Percentiles rank a stretch among this genome's conserved stretches.
Evolutionary conservation across 2,888 invertebrate species (phyloP).

Genomic region (Dolomedes plantarius): DNA sequence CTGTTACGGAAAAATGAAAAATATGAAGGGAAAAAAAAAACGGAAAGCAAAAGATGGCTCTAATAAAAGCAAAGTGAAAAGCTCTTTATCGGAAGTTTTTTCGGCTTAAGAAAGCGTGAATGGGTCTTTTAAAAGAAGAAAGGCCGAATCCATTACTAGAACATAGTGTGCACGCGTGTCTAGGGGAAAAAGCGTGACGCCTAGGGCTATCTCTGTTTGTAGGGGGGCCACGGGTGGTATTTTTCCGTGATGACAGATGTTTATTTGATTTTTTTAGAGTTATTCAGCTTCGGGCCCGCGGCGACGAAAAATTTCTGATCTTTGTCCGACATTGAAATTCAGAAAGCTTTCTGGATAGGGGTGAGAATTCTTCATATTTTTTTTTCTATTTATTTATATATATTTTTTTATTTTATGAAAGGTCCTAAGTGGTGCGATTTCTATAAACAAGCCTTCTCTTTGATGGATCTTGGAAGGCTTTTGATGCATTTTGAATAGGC

Average conservation of each 20-base stretch:
- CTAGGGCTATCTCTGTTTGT: slow-evolving; percentile 45
- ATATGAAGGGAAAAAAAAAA: slow-evolving; percentile 14
- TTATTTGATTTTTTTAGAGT: slow-evolving; percentile 50
- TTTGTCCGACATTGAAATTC: slow-evolving; percentile 43
- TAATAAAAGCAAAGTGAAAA: slow-evolving; percentile 64
- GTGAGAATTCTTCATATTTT: not conserved
- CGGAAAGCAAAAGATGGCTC: slow-evolving; percentile 41
- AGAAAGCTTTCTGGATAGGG: slow-evolving; percentile 24
- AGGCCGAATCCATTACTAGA: slow-evolving; percentile 67
- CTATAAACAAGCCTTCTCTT: slow-evolving; percentile 35
- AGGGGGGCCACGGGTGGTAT: slow-evolving; percentile 45
- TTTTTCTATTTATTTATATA: not conserved
- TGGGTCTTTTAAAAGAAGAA: slow-evolving; percentile 60
- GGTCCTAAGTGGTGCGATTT: slow-evolving; percentile 57
- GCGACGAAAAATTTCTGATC: slow-evolving; percentile 43
- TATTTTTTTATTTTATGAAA: not conserved
- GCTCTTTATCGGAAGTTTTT: slow-evolving; percentile 68
- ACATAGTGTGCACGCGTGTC: slow-evolving; percentile 55
- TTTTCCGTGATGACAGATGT: slow-evolving; percentile 51
- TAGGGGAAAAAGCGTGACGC: slow-evolving; percentile 51
- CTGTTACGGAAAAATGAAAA: slow-evolving; percentile 25
- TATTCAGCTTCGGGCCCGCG: slow-evolving; percentile 30
- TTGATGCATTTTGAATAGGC: not conserved
- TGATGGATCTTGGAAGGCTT: not conserved
- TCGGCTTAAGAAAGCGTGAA: slow-evolving; percentile 61